phyloP scores from a whole-genome alignment of 2,888 invertebrate species.

The Anagyrus pseudococci region DNA sequence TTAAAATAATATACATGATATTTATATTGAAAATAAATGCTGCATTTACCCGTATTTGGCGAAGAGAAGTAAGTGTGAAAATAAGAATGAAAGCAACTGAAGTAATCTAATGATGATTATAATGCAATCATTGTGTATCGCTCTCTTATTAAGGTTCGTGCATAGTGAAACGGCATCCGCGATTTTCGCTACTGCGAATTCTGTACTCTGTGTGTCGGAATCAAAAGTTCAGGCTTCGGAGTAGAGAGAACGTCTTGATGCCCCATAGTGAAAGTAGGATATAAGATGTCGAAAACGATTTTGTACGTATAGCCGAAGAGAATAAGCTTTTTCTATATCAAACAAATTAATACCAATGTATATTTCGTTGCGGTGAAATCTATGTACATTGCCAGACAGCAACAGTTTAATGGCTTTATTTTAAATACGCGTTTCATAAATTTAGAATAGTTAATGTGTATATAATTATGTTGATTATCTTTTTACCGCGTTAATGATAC shows the following conservation, averaged over 20 bases:
- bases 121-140: slow-evolving; percentile 43
- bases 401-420: slow-evolving; percentile 25
- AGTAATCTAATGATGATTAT: slow-evolving; percentile 30
- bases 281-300: slow-evolving; percentile 34
- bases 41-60: slow-evolving; percentile 21
- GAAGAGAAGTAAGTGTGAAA: neutral
- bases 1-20: slow-evolving; percentile 28
- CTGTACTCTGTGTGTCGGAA: slow-evolving; percentile 7
- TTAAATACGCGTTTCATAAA: slow-evolving; percentile 22
- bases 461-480: slow-evolving; percentile 32
- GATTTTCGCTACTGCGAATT: slow-evolving; percentile 18
- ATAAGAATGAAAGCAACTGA: slow-evolving; percentile 15
- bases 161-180: slow-evolving; percentile 42
- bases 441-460: slow-evolving; percentile 32
- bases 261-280: slow-evolving; percentile 37
- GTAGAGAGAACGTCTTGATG: slow-evolving; percentile 40
- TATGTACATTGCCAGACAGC: slow-evolving; percentile 41
- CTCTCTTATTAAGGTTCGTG: slow-evolving; percentile 49
- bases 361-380: slow-evolving; percentile 45
- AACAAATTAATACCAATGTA: slow-evolving; percentile 42
- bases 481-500: slow-evolving; percentile 18
- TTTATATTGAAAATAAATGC: slow-evolving; percentile 17
- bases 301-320: slow-evolving; percentile 44
- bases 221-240: slow-evolving; percentile 11
- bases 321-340: slow-evolving; percentile 41